Evolutionary conservation across 1,140 invertebrate species (phyloP).

Genomic region (Zaprionus vittiger): DNA sequence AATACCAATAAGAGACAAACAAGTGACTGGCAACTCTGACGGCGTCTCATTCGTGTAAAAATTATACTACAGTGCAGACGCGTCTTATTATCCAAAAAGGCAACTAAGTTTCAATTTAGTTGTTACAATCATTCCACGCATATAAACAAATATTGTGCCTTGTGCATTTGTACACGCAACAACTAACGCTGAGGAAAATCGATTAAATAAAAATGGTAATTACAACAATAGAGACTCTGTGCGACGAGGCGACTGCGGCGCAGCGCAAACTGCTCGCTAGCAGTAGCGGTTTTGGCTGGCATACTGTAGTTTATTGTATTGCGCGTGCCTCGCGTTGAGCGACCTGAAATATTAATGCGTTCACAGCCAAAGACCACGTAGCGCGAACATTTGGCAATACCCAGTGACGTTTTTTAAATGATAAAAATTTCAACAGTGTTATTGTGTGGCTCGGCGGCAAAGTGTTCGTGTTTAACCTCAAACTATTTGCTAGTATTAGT

Average conservation of each 20-base stretch:
- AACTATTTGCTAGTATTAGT: constrained; percentile 31
- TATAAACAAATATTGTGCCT: constrained; percentile 51
- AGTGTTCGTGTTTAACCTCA: constrained; percentile 70
- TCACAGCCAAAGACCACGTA: constrained; percentile 42
- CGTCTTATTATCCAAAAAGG: constrained; percentile 45
- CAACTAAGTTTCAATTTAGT: constrained; percentile 41
- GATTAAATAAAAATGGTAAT: constrained; percentile 76
- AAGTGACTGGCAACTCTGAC: constrained; percentile 45
- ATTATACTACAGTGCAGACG: constrained; percentile 60
- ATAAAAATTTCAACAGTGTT: constrained; percentile 54
- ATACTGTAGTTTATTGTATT: constrained; percentile 48
- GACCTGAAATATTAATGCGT: constrained; percentile 56
- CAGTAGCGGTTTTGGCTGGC: constrained; percentile 29
- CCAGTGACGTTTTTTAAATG: constrained; percentile 18
- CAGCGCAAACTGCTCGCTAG: constrained; percentile 49
- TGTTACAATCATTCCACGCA: constrained; percentile 67
- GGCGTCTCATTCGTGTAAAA: constrained; percentile 70
- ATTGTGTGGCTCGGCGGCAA: constrained; percentile 55
- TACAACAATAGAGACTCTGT: constrained; percentile 48
- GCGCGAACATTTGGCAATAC: constrained; percentile 38
- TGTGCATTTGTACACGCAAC: constrained; percentile 46
- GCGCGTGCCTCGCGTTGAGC: constrained; percentile 59
- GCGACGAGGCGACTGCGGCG: constrained; percentile 19
- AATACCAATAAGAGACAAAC: constrained; percentile 7
- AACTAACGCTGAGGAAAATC: constrained; percentile 60